Evolutionary conservation across 2,888 invertebrate genomes (phyloP), one percentile per base, ranked within the genome.

Genomic region (Eilema depressum): DNA sequence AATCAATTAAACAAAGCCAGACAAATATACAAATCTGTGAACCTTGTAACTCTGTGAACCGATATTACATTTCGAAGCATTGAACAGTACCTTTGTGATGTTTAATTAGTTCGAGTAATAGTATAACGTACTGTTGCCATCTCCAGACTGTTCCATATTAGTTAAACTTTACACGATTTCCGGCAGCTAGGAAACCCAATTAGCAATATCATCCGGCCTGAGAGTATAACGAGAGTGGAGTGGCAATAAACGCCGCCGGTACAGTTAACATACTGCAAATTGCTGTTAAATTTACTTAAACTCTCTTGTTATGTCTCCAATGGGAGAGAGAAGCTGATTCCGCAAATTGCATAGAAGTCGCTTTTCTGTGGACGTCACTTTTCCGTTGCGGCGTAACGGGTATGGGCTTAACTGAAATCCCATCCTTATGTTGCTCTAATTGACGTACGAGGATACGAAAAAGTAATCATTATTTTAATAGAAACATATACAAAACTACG

Each of bases 181-280:
- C 92, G 89, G 88, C 86, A 85, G 86, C 90, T 86, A 89, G 92
- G 89, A 89, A 92, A 93, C 91, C 89, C 93, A 94, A 94, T 94
- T 94, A 94, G 93, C 93, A 93, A 91, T 93, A 92, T 91, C 93
- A 93, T 91, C 92, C 92, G 91, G 89, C 84, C 86, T 86, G 86
- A 82, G 89, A 89, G 86, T 86, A 85, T 91, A 91, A 90, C 90
- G 88, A 86, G 88, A 87, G 86, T 82, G 82, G 88, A 88, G 89
- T 82, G 86, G 91, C 88, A 90, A 91, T 91, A 90, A 91, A 87
- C 89, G 85, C 83, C 83, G 80, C 75, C 85, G 84, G 85, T 88
- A 87, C 88, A 88, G 89, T 91, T 92, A 91, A 92, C 90, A 90
- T 91, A 92, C 92, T 92, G 90, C 88, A 89, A 92, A 93, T 92